Evolutionary conservation across 2,797 vertebrate genomes (phyloP), one percentile per base, ranked within the genome.

Genomic region (Galagoides demidoff): DNA sequence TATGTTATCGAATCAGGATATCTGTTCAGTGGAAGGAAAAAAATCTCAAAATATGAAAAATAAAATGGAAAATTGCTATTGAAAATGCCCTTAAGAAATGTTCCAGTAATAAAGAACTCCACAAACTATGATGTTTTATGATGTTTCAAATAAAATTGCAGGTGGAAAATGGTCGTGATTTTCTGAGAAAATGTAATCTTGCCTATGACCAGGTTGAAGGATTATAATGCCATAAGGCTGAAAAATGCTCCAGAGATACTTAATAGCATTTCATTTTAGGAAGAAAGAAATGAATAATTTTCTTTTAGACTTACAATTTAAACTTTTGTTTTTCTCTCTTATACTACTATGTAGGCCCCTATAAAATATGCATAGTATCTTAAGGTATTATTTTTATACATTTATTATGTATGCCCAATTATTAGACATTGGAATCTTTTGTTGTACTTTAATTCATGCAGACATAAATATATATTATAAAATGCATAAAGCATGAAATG

Each of bases 401-500:
- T 55, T 22, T 85, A 23, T 89, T 70, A 84, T 37, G 5, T 59
- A 73, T 66, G 17, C 7, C 27, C 16, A 45, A 61, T 73, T 90
- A 14, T 90, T 90, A 73, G 34, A 76, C n/a, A 78, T 13, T 43
- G 37, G 27, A 73, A 57, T 45, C 78, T 87, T 87, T 31, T 71
- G 84, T 71, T 73, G 23, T 52, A 73, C 19, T 85, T 59, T 1
- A 37, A 25, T 66, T 19, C 73, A 61, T 88, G 68, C 84, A 85
- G 16, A 84, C 17, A 39, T 37, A 78, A 78, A 71, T 66, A 63
- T 34, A 88, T 39, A 55, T 59, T 66, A 78, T 78, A 84, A 91
- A 96, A 66, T 84, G 16, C 63, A 52, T 16, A 64, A 7, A 84
- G 31, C 78, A 78, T 88, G 77, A 91, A 94, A 91, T 71, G 1